phyloP scores from a whole-genome alignment of 2,888 invertebrate genomes.

The Magallana nippona region DNA sequence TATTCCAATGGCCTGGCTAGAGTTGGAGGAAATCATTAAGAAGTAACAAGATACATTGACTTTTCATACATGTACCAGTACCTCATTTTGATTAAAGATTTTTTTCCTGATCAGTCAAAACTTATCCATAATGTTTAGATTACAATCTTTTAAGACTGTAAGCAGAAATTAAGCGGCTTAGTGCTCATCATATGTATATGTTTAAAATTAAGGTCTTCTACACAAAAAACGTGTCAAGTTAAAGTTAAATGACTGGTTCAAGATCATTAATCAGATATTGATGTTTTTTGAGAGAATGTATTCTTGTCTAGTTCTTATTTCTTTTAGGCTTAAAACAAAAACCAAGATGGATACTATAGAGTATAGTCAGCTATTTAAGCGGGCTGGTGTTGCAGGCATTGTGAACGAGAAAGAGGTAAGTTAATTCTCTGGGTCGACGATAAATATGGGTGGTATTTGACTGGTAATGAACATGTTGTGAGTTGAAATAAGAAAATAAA shows the following conservation, averaged over 20 bases:
- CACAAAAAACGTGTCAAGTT: background rate
- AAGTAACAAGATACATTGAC: conserved; percentile 52
- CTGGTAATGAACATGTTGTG: too few relatives aligned
- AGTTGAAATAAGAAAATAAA: too few relatives aligned
- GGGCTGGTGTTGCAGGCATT: conserved; percentile 71
- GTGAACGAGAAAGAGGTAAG: conserved; percentile 72
- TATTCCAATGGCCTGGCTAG: conserved; percentile 78
- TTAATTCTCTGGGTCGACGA: background rate
- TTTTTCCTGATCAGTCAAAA: too few relatives aligned
- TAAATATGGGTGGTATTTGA: too few relatives aligned
- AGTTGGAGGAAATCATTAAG: conserved; percentile 73
- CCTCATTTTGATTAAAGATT: too few relatives aligned
- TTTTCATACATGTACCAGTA: too few relatives aligned
- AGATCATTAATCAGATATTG: background rate
- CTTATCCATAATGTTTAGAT: too few relatives aligned
- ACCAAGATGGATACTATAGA: conserved; percentile 58
- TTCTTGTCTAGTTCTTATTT: background rate
- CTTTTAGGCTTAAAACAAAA: conserved; percentile 50
- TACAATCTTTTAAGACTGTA: too few relatives aligned
- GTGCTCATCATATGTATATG: too few relatives aligned
- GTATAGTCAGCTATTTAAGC: conserved; percentile 65
- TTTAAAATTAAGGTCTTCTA: too few relatives aligned
- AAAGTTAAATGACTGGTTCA: background rate
- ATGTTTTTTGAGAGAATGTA: background rate
- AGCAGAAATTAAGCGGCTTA: too few relatives aligned